Evolutionary conservation across 2,113 vertebrate species (phyloP), one percentile per base, ranked within the genome.

Genomic region (Crypturellus undulatus): DNA sequence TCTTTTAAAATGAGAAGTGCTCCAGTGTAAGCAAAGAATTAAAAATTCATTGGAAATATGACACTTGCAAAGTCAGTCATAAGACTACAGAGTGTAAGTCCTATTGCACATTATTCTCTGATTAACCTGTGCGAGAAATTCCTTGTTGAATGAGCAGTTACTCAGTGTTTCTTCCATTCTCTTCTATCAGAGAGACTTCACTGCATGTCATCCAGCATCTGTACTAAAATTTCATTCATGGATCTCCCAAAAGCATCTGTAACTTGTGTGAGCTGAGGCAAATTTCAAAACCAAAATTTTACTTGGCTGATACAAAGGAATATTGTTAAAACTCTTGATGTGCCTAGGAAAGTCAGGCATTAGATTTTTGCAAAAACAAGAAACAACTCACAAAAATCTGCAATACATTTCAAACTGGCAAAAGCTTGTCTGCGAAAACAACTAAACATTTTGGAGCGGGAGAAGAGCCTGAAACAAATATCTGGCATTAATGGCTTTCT

Each of bases 81-180:
- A 78, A 40, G 32, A 67, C 30, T 30, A 60, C 3, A 34, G 59
- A 32, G 16, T 43, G 9, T 36, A 43, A 36, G 18, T 59, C 26
- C 30, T 7, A 10, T 40, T 36, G 21, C 43, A 43, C 21, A 2
- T 38, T 28, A 24, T 59, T 62, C 38, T 56, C 19, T 75, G 20
- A 7, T 30, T 13, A 10, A 42, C 15, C 10, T 6, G 7, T 3
- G 1, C 0, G 1, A 82, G 54, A n/a, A 45, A 9, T 21, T 83
- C 18, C 30, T 43, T 63, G 30, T n/a, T 77, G 40, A 36, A 30
- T 17, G 42, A 76, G 51, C 22, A 87, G 15, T 30, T 36, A 6
- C 17, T 67, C 18, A 6, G 28, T 51, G 20, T n/a, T 58, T 45
- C 40, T 83, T 56, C 56, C 26, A 15, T 36, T 20, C 51, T 36